Evolutionary conservation across 1,140 invertebrate species (phyloP).

Genomic region (Drosophila pseudoobscura): DNA sequence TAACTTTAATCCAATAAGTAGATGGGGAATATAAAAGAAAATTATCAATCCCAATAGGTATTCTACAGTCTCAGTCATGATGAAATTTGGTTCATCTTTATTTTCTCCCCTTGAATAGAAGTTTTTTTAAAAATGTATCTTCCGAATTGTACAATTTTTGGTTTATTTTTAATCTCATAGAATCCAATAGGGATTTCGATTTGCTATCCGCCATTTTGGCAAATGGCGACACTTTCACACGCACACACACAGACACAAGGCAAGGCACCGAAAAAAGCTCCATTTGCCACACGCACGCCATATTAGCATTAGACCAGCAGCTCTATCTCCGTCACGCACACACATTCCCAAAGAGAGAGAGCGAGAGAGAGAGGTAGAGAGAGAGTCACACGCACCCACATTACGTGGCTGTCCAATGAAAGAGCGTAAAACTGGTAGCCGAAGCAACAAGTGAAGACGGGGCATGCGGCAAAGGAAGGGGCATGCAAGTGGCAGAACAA

Average conservation of each 20-base stretch:
- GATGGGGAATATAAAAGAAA: not conserved
- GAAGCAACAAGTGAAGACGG: conserved; percentile 27
- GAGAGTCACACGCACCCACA: conserved; percentile 40
- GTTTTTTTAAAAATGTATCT: no score
- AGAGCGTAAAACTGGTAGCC: conserved; percentile 83
- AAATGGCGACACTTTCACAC: conserved; percentile 47
- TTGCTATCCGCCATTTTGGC: conserved; percentile 34
- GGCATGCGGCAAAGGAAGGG: conserved; percentile 21
- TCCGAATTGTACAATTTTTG: not conserved
- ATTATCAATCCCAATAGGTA: not conserved
- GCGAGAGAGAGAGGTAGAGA: conserved; percentile 17
- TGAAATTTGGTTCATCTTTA: not conserved
- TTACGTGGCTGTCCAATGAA: conserved; percentile 72
- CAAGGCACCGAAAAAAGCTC: conserved; percentile 30
- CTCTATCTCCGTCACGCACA: conserved; percentile 33
- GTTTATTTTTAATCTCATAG: not conserved
- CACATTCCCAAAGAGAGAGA: conserved; percentile 9
- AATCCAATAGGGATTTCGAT: conserved; percentile 27
- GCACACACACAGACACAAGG: conserved; percentile 15
- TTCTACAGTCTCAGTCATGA: not conserved
- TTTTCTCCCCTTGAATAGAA: not conserved
- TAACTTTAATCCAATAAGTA: no score
- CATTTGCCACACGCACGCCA: conserved; percentile 56
- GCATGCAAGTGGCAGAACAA: conserved; percentile 15
- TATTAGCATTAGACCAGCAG: conserved; percentile 43